Conservation (phyloP, 2,113 vertebrate species). For the Cranoglanis bouderius region DNA sequence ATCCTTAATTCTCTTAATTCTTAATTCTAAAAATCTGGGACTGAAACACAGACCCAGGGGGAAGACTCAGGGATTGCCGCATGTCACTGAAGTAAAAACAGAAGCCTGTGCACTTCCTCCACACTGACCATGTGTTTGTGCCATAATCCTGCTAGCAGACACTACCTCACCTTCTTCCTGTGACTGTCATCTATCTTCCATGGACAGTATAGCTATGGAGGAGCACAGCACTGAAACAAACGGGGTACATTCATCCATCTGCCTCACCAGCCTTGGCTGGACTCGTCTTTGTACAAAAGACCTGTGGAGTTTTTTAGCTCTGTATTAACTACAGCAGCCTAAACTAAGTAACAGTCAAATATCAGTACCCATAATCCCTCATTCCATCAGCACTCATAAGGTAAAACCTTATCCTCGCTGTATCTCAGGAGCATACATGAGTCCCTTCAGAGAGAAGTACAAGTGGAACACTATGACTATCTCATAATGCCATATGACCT, state of each 20-base stretch:
- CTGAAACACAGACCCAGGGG: background rate
- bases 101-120: background rate
- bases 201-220: background rate
- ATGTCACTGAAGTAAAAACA: background rate
- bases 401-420: background rate
- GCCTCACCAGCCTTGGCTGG: background rate
- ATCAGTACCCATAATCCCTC: background rate
- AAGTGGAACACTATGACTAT: background rate
- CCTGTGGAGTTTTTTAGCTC: background rate
- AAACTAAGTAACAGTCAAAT: background rate
- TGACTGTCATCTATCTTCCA: background rate
- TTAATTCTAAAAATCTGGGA: too few species aligned
- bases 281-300: background rate
- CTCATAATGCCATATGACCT: background rate
- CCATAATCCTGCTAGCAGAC: background rate
- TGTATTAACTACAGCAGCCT: background rate
- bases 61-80: background rate
- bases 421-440: background rate
- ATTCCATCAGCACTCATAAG: background rate
- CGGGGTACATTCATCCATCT: background rate
- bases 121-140: background rate
- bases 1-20: background rate
- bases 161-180: background rate
- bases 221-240: background rate
- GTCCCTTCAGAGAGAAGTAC: background rate